Evolutionary conservation across 2,888 invertebrate genomes (phyloP), one percentile per base, ranked within the genome.

Genomic region (Drosophila birchii): DNA sequence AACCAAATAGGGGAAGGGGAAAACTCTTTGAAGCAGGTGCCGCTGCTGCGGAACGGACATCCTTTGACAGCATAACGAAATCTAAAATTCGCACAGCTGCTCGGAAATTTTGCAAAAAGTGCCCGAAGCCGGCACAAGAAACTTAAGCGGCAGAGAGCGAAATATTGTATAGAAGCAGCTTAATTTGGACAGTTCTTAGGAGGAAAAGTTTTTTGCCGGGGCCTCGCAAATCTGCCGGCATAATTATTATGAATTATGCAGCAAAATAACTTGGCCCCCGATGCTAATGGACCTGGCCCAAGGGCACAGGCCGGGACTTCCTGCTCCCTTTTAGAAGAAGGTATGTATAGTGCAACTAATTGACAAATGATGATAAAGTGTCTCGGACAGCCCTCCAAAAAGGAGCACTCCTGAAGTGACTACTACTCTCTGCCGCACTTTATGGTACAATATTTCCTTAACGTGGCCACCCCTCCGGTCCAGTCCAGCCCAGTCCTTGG

Each of bases 351-450:
- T 58, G 71, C 79, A 86, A 81, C 87, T 86, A 86, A 86, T 86
- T 86, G 86, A 87, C 86, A 86, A 86, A 86, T 86, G 87, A 88
- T 86, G 86, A 86, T 88, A 77, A 85, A 86, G 86, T 85, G 74
- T 84, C 82, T 74, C 55, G 84, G 69, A 68, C 81, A 62, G 69
- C 26, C 32, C 58, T 32, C 34, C 18, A 56, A 56, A 59, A 56
- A 54, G n/a, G 34, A 32, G 38, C 36, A 61, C 51, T 68, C 45
- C 39, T 36, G 20, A 53, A 53, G 51, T 53, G 51, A 53, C 51
- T 53, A 36, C 51, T 36, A 62, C 56, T 63, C 53, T 61, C 20
- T 6, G 23, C 61, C n/a, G 38, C 69, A 20, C 45, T 69, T 78
- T 57, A 74, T 47, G 67, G 80, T 57, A 61, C 34, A 86, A 58